Evolutionary conservation across 2,888 invertebrate species (phyloP), one percentile per base, ranked within the genome.

Genomic region (Cephus pulcher): DNA sequence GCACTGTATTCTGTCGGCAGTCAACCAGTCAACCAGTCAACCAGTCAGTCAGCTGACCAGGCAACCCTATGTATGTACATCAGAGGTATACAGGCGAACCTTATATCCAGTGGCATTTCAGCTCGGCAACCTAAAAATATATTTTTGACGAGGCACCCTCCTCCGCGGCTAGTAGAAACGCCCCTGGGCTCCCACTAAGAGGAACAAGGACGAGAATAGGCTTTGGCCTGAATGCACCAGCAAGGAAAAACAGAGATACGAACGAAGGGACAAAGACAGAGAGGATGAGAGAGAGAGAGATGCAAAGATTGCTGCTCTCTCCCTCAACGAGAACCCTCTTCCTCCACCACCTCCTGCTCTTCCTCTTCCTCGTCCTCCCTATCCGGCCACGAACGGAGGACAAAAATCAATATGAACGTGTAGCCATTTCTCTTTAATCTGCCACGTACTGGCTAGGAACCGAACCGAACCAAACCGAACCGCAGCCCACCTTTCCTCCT

Each of bases 391-490:
- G 88, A 89, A 90, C 90, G 87, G 88, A 91, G 90, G 90, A 91
- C 91, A 91, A 91, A 91, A 91, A 91, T 90, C 91, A 90, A 91
- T 91, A 91, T 90, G 90, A 90, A 90, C 90, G 90, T 91, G 91
- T 91, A 91, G 91, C 91, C 90, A 91, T 90, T 90, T 89, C 91
- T 91, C 90, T 91, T 91, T 91, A 91, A 91, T 91, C 91, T 90
- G 89, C 89, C 91, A 88, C 89, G 89, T 89, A 89, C 89, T 87
- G 85, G 86, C 86, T 87, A 86, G 87, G 84, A 86, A 86, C 86
- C 75, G 75, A 79, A 84, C 82, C 86, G 86, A 86, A 86, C 86
- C 85, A 85, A 85, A 86, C 86, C 84, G 84, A 86, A 85, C 85
- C 86, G 84, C 40, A 40, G 40, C 40, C 40, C 40, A 15, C 40